Evolutionary conservation across 2,797 vertebrate species (phyloP).

Genomic region (Scolopax rusticola): DNA sequence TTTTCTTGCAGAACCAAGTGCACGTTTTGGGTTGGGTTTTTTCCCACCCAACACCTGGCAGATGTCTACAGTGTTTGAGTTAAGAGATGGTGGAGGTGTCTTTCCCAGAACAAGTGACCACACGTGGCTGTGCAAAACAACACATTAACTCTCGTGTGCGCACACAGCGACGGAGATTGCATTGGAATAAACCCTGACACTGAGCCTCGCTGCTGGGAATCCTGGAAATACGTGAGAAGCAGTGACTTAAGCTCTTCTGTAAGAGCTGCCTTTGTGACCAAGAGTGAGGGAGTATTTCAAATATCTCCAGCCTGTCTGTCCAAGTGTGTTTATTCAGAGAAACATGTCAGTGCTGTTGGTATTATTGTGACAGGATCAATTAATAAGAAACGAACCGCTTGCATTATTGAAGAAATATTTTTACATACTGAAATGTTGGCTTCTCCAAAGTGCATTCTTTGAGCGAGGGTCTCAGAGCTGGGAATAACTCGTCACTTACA

Average conservation of each 20-base stretch:
- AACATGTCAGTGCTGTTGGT: neutral
- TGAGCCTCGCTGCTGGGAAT: neutral
- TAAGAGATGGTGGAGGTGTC: neutral
- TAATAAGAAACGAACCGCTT: conserved; percentile 5
- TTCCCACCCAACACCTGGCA: neutral
- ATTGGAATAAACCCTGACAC: neutral
- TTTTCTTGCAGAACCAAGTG: neutral
- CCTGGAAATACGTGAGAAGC: neutral
- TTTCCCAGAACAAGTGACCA: neutral
- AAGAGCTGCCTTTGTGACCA: neutral
- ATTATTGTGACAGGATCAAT: neutral
- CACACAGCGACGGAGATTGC: neutral
- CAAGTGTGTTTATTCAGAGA: neutral
- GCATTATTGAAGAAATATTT: neutral
- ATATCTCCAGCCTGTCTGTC: neutral
- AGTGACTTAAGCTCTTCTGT: neutral
- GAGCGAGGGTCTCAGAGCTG: neutral
- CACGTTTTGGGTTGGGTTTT: neutral
- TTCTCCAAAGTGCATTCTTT: neutral
- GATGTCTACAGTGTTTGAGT: neutral
- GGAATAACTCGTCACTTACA: neutral
- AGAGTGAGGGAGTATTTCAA: neutral
- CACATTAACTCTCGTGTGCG: neutral
- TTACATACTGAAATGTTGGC: neutral
- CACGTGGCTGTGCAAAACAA: neutral